Evolutionary conservation across 2,113 vertebrate genomes (phyloP).

Genomic region (Percopsis transmontana): DNA sequence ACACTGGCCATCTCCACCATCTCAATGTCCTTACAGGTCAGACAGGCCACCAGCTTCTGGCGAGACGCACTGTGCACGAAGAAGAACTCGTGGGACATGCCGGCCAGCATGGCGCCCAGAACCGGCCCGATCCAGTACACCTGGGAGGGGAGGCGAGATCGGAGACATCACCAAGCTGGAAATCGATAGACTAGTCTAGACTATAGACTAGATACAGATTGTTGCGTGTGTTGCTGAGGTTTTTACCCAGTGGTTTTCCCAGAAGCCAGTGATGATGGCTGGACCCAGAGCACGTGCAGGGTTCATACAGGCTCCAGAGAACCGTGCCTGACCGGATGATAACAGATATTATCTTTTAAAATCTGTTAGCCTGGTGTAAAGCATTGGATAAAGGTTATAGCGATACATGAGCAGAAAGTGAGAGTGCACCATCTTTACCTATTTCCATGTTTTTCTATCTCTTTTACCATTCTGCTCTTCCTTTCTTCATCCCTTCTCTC

Average conservation of each 20-base stretch:
- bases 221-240: neutral
- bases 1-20: conserved; percentile 81
- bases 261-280: conserved; percentile 80
- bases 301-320: conserved; percentile 85
- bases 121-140: conserved; percentile 83
- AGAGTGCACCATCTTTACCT: too few relatives aligned
- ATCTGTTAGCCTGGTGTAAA: neutral
- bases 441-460: too few relatives aligned
- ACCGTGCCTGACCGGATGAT: conserved; percentile 66
- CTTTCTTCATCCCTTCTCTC: too few relatives aligned
- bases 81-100: conserved; percentile 80
- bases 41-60: conserved; percentile 82
- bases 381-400: neutral
- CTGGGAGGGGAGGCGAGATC: conserved; percentile 43
- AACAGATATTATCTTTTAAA: conserved; percentile 1
- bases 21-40: conserved; percentile 81
- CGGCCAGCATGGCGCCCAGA: conserved; percentile 77
- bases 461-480: too few relatives aligned
- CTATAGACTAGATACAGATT: neutral
- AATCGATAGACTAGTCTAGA: neutral
- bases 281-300: conserved; percentile 80
- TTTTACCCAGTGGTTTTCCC: conserved; percentile 84
- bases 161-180: too few relatives aligned
- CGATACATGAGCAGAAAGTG: too few relatives aligned
- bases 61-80: conserved; percentile 77